A percentile compares a stretch with the other conserved stretches of the same genome.
phyloP scores from a whole-genome alignment of 2,888 invertebrate genomes.

The Polietes domitor region DNA sequence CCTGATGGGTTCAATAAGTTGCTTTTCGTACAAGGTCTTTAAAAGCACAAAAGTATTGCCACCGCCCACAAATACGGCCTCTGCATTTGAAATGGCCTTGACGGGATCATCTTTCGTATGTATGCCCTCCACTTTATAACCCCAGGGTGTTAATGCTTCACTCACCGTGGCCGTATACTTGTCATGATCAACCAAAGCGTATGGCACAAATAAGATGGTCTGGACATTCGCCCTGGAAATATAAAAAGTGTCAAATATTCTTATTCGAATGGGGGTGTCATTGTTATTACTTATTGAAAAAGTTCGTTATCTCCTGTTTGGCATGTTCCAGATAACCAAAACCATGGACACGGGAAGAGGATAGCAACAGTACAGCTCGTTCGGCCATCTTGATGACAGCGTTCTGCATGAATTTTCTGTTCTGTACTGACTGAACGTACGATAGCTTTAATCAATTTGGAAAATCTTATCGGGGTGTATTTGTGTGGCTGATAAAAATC shows the following conservation, averaged over 20 bases:
- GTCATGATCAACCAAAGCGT: slow-evolving; percentile 86
- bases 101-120: slow-evolving; percentile 84
- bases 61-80: slow-evolving; percentile 90
- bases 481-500: too few relatives aligned
- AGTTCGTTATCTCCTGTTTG: slow-evolving; percentile 83
- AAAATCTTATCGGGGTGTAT: too few relatives aligned
- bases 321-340: slow-evolving; percentile 86
- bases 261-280: too few relatives aligned
- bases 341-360: slow-evolving; percentile 87
- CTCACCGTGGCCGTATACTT: slow-evolving; percentile 84
- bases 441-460: too few relatives aligned
- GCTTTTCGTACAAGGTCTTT: slow-evolving; percentile 86
- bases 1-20: slow-evolving; percentile 85
- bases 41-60: slow-evolving; percentile 91
- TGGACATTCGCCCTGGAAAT: slow-evolving; percentile 83
- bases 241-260: background rate
- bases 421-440: too few relatives aligned
- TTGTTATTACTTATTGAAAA: slow-evolving; percentile 84
- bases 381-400: slow-evolving; percentile 66
- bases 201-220: slow-evolving; percentile 88
- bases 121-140: slow-evolving; percentile 85
- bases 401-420: slow-evolving; percentile 4
- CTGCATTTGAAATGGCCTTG: slow-evolving; percentile 83
- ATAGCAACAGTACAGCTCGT: slow-evolving; percentile 84
- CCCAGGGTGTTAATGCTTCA: slow-evolving; percentile 85